Conservation (phyloP, 2,888 invertebrate genomes). For the Bugulina stolonifera region DNA sequence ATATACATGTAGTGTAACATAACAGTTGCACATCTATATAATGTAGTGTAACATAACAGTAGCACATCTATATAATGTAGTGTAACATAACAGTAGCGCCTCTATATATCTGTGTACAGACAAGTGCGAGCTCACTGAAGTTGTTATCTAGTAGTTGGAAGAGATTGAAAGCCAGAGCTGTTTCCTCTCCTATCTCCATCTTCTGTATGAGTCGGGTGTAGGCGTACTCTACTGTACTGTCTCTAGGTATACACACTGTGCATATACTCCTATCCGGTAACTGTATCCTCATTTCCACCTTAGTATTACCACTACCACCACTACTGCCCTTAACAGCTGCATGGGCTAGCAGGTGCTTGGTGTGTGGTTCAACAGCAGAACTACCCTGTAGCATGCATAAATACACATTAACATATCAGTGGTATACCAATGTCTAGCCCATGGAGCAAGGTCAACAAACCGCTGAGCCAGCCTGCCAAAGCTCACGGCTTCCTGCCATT, state of each 20-base stretch:
- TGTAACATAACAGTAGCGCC: too few species aligned
- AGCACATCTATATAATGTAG: too few species aligned
- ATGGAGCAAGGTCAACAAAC: too few species aligned
- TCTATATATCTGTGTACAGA: too few species aligned
- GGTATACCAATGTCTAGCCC: too few species aligned
- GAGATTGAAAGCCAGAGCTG: conserved; percentile 84
- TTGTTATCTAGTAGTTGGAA: conserved; percentile 96
- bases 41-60: too few species aligned
- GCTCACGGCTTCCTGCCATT: too few species aligned
- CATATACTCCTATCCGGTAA: conserved; percentile 85
- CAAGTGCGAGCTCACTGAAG: conserved; percentile 77
- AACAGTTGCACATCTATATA: too few species aligned
- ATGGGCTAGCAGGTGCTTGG: background rate
- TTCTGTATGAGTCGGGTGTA: conserved; percentile 77
- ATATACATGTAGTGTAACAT: too few species aligned
- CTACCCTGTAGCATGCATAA: background rate
- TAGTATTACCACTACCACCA: conserved; percentile 50
- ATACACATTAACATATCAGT: background rate
- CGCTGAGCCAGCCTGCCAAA: too few species aligned
- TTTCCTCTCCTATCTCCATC: conserved; percentile 72
- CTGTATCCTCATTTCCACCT: conserved; percentile 66
- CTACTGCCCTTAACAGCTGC: too few species aligned
- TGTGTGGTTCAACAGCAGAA: background rate
- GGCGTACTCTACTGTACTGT: conserved; percentile 82
- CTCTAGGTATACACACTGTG: conserved; percentile 79